Percentiles rank a stretch among this genome's conserved stretches.
These are phyloP conservation scores for Tokudaia tokunoshimensis DNA, from an alignment of 2,797 vertebrate genomes.

Conservation along the genomic window DNA sequence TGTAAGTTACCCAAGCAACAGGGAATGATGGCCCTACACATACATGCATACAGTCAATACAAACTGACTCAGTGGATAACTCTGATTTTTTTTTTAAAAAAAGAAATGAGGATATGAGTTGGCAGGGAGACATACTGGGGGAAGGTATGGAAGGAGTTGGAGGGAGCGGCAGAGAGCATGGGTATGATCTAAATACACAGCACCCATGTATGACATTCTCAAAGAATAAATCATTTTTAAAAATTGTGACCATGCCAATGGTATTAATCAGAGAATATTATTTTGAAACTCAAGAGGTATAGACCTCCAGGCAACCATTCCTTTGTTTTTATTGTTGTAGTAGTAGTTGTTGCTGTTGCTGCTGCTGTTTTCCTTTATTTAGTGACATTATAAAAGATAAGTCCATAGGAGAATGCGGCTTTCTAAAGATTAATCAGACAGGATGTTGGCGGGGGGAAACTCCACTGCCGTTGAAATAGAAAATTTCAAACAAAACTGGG, in stretches of 20 bases:
- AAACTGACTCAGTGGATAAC: background rate
- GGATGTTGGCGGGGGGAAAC: background rate
- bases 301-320: background rate
- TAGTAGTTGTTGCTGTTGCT: background rate
- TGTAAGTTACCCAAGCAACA: background rate
- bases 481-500: background rate
- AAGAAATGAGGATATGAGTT: background rate
- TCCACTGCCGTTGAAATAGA: background rate
- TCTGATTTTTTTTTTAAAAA: background rate
- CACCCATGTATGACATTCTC: background rate
- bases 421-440: slow-evolving; percentile 11
- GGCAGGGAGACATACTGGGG: no score
- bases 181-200: background rate
- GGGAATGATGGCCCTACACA: background rate
- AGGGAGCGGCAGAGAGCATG: background rate
- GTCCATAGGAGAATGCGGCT: slow-evolving; percentile 46
- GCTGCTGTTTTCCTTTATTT: background rate
- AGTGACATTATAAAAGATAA: slow-evolving; percentile 41
- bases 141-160: background rate
- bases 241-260: background rate
- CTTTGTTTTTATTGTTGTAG: background rate
- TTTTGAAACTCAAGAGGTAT: background rate
- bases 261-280: slow-evolving; percentile 22
- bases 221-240: background rate
- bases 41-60: background rate